Base-by-base conservation (phyloP, 2,888 invertebrate species). In the Mongoloraphidia duomilia region DNA sequence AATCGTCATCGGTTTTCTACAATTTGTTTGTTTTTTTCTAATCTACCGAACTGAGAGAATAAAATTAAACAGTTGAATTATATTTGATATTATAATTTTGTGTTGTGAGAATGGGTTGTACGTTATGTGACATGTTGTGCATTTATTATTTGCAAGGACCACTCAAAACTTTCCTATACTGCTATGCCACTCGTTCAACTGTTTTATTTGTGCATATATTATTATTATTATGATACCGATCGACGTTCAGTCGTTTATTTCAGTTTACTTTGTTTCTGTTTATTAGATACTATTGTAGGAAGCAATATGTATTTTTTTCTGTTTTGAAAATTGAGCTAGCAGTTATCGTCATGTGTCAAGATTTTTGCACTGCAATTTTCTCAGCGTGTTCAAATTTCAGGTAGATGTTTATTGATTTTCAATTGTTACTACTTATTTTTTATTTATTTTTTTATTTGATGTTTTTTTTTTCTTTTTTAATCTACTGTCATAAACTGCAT, bases 71-170 rank as follows among this genome's bases (percentile, higher is more conserved):
- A 17, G 17, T 17, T 26, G 26, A 26, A 26, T 26, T 26, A 26
- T 26, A 26, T 26, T 26, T 41, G 13, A 26, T 41, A 26, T 26
- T 41, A 55, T 58, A 62, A 60, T 63, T 63, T 57, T 60, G 60
- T 67, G 66, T 69, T 67, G 66, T 65, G 64, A 46, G 62, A 64
- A 64, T 65, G 64, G 65, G 66, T 66, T 68, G 65, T 66, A 63
- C 65, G 59, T 59, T 17, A 33, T 13, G 14, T 35, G 37, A 10
- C 36, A 26, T 46, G 36, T 46, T 69, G 65, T 68, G 66, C 69
- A 69, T 69, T 67, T 67, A 71, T 72, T 68, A 26, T 64, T 70
- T 77, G 79, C 81, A 82, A 82, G 82, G 82, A 82, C 82, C 82
- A 81, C 81, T 82, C 82, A 82, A 82, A 26, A 78, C 69, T 74